Evolutionary conservation across 2,888 invertebrate genomes (phyloP).

Genomic region (Lumbricus terrestris): DNA sequence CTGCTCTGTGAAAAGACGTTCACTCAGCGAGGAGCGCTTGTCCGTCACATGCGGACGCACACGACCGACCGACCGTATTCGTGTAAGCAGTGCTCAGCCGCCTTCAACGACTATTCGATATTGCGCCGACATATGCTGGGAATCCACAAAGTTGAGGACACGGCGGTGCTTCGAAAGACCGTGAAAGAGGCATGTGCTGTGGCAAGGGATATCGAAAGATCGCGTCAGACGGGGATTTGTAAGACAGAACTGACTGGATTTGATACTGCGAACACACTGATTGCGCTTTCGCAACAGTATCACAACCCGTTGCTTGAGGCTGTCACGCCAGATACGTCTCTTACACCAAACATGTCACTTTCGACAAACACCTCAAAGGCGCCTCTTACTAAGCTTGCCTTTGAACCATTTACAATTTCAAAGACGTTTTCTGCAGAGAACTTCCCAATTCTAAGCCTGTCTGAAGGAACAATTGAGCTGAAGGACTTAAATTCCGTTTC

Average conservation of each 20-base stretch:
- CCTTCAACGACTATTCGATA: conserved; percentile 31
- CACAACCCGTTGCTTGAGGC: background rate
- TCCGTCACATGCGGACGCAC: conserved; percentile 29
- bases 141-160: conserved; percentile 27
- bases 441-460: background rate
- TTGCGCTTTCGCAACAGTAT: background rate
- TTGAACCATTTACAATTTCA: background rate
- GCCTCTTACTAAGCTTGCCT: conserved; percentile 3
- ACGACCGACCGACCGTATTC: conserved; percentile 27
- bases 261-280: background rate
- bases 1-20: conserved; percentile 27
- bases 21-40: conserved; percentile 23
- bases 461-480: background rate
- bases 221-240: background rate
- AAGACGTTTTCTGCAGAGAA: background rate
- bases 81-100: conserved; percentile 25
- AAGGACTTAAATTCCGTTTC: background rate
- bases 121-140: conserved; percentile 30
- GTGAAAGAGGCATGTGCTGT: background rate
- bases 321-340: background rate
- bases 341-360: background rate
- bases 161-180: background rate
- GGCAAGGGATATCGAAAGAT: background rate
- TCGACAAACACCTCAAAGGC: background rate
- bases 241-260: background rate